Evolutionary conservation across 2,797 vertebrate species (phyloP).

Genomic region (Silurus lanzhouensis): DNA sequence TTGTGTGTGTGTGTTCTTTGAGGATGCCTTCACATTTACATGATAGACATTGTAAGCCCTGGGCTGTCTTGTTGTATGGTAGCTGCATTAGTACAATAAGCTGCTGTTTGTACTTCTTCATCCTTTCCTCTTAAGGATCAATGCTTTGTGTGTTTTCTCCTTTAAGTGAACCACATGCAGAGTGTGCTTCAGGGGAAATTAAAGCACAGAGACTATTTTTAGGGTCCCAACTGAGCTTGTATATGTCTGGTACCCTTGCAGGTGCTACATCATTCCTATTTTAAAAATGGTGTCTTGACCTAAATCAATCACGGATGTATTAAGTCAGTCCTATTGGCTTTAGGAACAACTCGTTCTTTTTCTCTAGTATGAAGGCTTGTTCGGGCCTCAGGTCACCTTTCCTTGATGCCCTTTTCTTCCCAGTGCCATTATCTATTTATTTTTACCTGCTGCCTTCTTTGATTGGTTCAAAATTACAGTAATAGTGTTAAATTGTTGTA

Average conservation of each 20-base stretch:
- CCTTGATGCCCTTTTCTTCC: not conserved
- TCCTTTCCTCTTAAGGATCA: conserved; percentile 9
- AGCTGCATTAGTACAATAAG: conserved; percentile 20
- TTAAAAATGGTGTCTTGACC: conserved; percentile 74
- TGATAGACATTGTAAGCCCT: not conserved
- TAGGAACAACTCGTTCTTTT: conserved; percentile 66
- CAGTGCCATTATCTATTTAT: not conserved
- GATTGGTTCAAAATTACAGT: not conserved
- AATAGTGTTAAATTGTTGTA: not conserved
- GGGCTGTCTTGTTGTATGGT: not conserved
- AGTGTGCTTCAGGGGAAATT: conserved; percentile 48
- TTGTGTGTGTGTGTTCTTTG: not conserved
- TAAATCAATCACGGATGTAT: conserved; percentile 71
- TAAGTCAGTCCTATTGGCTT: conserved; percentile 69
- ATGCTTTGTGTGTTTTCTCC: conserved; percentile 48
- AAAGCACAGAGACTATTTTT: conserved; percentile 67
- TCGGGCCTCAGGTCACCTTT: not conserved
- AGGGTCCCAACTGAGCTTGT: conserved; percentile 60
- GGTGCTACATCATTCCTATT: conserved; percentile 69
- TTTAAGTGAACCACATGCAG: conserved; percentile 61
- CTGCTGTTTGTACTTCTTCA: conserved; percentile 16
- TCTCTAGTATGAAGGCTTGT: not conserved
- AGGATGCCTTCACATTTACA: not conserved
- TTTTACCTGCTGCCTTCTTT: not conserved
- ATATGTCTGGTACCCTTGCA: conserved; percentile 66